Evolutionary conservation across 2,113 vertebrate species (phyloP).

Genomic region (Corvus moneduloides): DNA sequence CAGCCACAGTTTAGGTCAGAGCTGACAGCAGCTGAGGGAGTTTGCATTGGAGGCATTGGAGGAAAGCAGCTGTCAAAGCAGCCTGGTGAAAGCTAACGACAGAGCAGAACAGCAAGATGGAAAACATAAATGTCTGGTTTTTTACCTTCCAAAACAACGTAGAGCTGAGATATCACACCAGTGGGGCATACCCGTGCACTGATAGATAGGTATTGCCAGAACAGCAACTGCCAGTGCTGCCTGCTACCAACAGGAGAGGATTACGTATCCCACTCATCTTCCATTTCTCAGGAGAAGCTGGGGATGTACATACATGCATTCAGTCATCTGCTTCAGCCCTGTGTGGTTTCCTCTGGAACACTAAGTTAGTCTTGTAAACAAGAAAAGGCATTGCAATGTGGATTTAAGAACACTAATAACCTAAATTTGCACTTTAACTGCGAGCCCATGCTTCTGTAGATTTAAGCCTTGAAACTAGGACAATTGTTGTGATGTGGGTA

Average conservation of each 20-base stretch:
- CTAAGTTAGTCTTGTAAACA: background rate
- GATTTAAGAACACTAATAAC: background rate
- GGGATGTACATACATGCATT: accelerated
- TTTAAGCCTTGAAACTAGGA: conserved; percentile 17
- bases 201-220: background rate
- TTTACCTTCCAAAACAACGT: background rate
- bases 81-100: background rate
- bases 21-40: background rate
- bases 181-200: background rate
- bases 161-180: background rate
- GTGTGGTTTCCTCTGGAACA: background rate
- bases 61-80: background rate
- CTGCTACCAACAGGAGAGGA: background rate
- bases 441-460: background rate
- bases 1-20: background rate
- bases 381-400: background rate
- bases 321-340: background rate
- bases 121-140: background rate
- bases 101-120: background rate
- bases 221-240: background rate
- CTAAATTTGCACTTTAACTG: background rate
- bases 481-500: background rate
- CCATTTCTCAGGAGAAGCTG: background rate
- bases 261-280: background rate
- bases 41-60: background rate